Conservation (phyloP, 1,140 invertebrate genomes). For the Eupeodes corollae region DNA sequence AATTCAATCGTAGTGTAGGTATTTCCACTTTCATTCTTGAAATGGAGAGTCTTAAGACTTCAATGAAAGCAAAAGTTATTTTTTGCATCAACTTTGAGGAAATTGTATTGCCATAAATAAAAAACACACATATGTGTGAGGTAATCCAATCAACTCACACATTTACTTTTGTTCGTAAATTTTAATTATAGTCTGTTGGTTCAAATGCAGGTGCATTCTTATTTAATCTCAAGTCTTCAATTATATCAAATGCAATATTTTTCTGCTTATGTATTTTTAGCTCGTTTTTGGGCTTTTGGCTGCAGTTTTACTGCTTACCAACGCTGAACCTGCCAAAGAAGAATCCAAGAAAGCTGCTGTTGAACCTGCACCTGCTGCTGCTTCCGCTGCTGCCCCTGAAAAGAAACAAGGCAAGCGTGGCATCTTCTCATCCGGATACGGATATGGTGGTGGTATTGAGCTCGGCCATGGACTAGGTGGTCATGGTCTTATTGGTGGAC, state of each 20-base stretch:
- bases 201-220: conserved; percentile 12
- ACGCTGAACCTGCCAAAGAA: conserved; percentile 42
- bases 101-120: too few species aligned
- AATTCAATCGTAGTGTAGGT: too few species aligned
- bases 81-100: too few species aligned
- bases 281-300: conserved; percentile 43
- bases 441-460: conserved; percentile 18
- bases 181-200: conserved; percentile 17
- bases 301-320: conserved; percentile 30
- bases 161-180: neutral
- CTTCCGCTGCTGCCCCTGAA: conserved; percentile 37
- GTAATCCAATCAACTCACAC: too few species aligned
- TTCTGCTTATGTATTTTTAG: conserved; percentile 19
- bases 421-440: conserved; percentile 44
- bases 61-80: too few species aligned
- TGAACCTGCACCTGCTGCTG: conserved; percentile 21
- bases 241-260: neutral
- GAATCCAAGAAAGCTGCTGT: conserved; percentile 37
- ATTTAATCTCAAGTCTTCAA: neutral
- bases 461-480: conserved; percentile 16
- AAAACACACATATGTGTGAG: too few species aligned
- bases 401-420: conserved; percentile 66
- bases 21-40: too few species aligned
- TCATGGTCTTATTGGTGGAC: conserved; percentile 12
- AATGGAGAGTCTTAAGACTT: too few species aligned